A percentile compares a stretch with the other conserved stretches of the same genome.
Evolutionary conservation across 2,113 vertebrate genomes (phyloP).

Genomic region (Dolichallabes microphthalmus): DNA sequence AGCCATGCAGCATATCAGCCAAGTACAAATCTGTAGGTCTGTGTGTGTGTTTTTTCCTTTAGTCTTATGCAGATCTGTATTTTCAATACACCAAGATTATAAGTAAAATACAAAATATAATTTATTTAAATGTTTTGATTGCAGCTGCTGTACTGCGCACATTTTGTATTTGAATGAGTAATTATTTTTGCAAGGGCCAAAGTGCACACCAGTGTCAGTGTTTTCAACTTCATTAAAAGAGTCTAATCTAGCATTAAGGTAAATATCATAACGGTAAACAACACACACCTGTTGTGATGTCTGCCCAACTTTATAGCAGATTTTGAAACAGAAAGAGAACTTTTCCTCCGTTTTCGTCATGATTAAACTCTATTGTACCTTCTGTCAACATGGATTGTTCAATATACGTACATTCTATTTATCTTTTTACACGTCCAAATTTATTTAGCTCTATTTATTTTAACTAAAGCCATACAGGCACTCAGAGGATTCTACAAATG

Average conservation of each 20-base stretch:
- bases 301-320: not conserved
- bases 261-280: not conserved
- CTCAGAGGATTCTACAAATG: slow-evolving; percentile 23
- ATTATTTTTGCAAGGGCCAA: not conserved
- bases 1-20: not conserved
- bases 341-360: not conserved
- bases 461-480: slow-evolving; percentile 32
- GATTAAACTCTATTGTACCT: not conserved
- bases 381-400: not conserved
- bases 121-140: slow-evolving; percentile 5
- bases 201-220: slow-evolving; percentile 10
- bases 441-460: slow-evolving; percentile 42
- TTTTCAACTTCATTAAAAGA: not conserved
- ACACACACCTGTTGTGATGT: not conserved
- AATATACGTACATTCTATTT: slow-evolving; percentile 3
- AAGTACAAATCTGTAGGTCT: not conserved
- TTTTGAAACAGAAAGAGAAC: not conserved
- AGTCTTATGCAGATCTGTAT: not conserved
- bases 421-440: slow-evolving; percentile 27
- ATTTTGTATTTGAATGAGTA: not conserved
- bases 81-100: slow-evolving; percentile 22
- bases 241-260: not conserved
- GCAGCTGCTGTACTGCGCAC: not conserved
- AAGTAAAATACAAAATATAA: slow-evolving; percentile 4
- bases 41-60: not conserved